phyloP scores from a whole-genome alignment of 2,797 vertebrate genomes.

The Macropus fuliginosus region DNA sequence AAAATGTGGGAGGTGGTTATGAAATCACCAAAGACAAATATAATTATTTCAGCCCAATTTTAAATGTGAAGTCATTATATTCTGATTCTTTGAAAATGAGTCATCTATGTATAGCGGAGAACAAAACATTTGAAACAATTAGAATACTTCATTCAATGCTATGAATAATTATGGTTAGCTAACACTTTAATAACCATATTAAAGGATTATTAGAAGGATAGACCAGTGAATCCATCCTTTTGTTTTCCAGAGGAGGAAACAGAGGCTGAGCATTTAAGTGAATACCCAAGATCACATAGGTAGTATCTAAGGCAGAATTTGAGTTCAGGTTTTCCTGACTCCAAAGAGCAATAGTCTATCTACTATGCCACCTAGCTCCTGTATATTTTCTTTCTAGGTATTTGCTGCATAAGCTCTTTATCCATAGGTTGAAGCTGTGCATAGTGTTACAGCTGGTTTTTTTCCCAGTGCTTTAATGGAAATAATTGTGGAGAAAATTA shows the following conservation, averaged over 20 bases:
- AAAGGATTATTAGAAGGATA: background rate
- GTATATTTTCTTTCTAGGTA: background rate
- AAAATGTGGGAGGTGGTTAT: background rate
- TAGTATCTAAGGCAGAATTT: background rate
- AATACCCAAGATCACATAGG: background rate
- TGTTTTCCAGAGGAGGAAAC: background rate
- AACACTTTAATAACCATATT: background rate
- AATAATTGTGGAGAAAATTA: background rate
- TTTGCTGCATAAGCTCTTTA: background rate
- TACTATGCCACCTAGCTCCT: background rate
- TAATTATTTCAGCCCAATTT: background rate
- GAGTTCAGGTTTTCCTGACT: background rate
- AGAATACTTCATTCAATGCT: background rate
- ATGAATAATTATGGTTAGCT: background rate
- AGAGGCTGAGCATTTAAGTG: background rate
- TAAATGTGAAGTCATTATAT: background rate
- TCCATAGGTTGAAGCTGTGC: background rate
- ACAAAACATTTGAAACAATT: background rate
- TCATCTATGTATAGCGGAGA: background rate
- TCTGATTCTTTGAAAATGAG: background rate
- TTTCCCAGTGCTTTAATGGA: background rate
- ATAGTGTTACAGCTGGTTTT: background rate
- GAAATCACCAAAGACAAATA: background rate
- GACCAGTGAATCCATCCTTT: background rate
- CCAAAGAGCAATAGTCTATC: background rate